Base-by-base conservation (phyloP, 2,113 vertebrate species). In the Epinephelus cyanopodus region DNA sequence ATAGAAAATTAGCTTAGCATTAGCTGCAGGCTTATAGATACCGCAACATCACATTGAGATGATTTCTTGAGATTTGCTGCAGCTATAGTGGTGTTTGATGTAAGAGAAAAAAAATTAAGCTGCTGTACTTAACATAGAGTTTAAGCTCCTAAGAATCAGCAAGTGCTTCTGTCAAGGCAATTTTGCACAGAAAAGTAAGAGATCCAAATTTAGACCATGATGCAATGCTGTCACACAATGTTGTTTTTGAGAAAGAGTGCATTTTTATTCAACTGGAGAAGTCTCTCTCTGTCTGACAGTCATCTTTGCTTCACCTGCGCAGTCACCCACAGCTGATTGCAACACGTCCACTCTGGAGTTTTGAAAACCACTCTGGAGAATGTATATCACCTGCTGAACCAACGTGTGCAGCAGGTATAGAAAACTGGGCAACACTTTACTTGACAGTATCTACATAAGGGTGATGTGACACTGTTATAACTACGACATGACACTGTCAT, bases 311-410 rank as follows among this genome's bases (percentile, higher is more conserved):
- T 27, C 52, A 57, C 19, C 37, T 56, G 2, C 54, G 47, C 23
- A 5, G 15, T 33, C 27, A 19, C 47, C 9, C 58, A 39, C 27
- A 17, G 25, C 42, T 60, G 21, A 50, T 50, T 42, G 53, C 23
- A 75, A 6, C 21, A 42, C 9, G n/a, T 68, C 39, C 18, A 29
- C 27, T 65, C 42, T 27, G 45, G 15, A 5, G n/a, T 68, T 50
- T 37, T 48, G 23, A 48, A n/a, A n/a, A 72, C 18, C 66, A 19
- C 23, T 33, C 4, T 65, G 23, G 15, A 76, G 72, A 65, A 60
- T 66, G 23, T 58, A 6, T 25, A 78, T 71, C 58, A 76, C 12
- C 63, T 53, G 45, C 23, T 18, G 27, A 72, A 84, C 27, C 17
- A 52, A n/a, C 70, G 62, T 37, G 37, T 63, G 39, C 11, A 27